phyloP scores from a whole-genome alignment of 2,113 vertebrate genomes.

The Megaceryle torquata region DNA sequence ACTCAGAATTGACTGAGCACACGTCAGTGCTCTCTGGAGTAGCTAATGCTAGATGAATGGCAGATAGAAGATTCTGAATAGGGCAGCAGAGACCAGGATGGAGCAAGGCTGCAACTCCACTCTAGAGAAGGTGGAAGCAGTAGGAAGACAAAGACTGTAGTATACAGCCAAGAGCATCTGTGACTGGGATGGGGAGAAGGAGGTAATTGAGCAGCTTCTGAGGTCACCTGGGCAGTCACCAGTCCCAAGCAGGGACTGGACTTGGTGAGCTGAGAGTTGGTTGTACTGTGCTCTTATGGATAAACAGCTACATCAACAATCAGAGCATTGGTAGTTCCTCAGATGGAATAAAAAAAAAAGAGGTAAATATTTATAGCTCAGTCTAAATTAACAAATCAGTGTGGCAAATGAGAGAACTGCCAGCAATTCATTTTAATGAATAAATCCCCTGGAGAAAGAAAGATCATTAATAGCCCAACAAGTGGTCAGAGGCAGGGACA shows the following conservation, averaged over 20 bases:
- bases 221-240: not conserved
- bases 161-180: not conserved
- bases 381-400: not conserved
- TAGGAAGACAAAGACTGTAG: not conserved
- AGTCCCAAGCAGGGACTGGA: not conserved
- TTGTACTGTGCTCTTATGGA: rapidly evolving
- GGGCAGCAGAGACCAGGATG: not conserved
- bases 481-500: not conserved
- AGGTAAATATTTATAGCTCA: not conserved
- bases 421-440: not conserved
- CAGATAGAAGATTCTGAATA: not conserved
- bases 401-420: not conserved
- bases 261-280: not conserved
- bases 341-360: not conserved
- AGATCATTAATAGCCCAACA: not conserved
- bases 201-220: not conserved
- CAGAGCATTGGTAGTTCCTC: not conserved
- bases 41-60: not conserved
- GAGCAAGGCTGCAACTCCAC: not conserved
- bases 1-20: not conserved
- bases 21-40: not conserved
- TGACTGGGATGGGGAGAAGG: not conserved
- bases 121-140: not conserved
- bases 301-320: not conserved
- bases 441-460: not conserved